Evolutionary conservation across 2,113 vertebrate genomes (phyloP), one percentile per base, ranked within the genome.

Genomic region (Chroicocephalus ridibundus): DNA sequence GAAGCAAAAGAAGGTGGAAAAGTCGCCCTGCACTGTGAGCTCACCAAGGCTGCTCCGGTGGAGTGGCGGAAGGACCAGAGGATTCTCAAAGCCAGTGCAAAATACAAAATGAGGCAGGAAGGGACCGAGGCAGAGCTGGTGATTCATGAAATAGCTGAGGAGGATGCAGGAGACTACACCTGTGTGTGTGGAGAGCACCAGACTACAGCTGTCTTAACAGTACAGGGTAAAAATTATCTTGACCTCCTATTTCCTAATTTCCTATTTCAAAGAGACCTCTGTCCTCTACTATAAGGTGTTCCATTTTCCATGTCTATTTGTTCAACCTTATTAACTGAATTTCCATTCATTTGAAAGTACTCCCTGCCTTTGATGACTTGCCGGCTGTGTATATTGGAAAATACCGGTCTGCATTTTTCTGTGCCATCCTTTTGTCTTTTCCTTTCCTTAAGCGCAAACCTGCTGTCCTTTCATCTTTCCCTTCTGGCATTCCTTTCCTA

Each of bases 121-220:
- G 97, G 98, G 49, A 77, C 87, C 2, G 75, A 79, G 42, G 97
- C 97, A 94, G 98, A 98, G 92, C 98, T 99, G 94, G 81, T 98
- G 46, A 98, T 99, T 60, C 91, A 4, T 46, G 95, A 74, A 14
- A 18, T 98, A 71, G 96, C 96, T 5, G 29, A 97, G 17, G 95
- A 94, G 18, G 99, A 99, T 87, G 95, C 98, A 27, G 99, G 99
- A 6, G 42, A 96, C 71, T 99, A 94, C 92, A 88, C 84, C 36
- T 98, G 98, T 92, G 96, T 98, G 74, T 97, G 98, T 62, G 97
- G 98, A 82, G 98, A 98, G 78, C 98, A 98, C 49, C 98, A 96
- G 57, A 99, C 98, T 15, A 98, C 98, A 10, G 98, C 98, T 55
- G 95, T 77, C 0, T 19, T 99, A 75, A 98, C 96, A 94, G 93